Evolutionary conservation across 2,888 invertebrate genomes (phyloP).

Genomic region (Leptinotarsa tumamoca): DNA sequence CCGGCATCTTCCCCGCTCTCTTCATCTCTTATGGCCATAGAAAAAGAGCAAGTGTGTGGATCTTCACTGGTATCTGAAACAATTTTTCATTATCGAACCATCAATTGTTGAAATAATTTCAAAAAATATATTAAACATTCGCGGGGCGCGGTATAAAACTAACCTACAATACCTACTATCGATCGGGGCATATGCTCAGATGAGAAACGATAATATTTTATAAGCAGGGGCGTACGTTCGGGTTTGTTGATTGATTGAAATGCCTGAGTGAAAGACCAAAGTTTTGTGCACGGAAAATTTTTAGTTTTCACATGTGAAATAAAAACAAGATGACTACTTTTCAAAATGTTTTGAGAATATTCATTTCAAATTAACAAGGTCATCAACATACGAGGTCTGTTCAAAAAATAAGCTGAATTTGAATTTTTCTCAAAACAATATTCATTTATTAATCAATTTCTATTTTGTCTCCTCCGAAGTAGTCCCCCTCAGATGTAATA

Average conservation of each 20-base stretch:
- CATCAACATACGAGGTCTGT: too few relatives aligned
- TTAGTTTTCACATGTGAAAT: too few relatives aligned
- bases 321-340: too few relatives aligned
- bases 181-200: not conserved
- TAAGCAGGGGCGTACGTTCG: not conserved
- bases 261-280: not conserved
- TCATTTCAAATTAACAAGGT: too few relatives aligned
- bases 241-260: not conserved
- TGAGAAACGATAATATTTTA: not conserved
- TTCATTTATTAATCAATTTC: too few relatives aligned
- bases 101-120: not conserved
- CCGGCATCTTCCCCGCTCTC: slow-evolving; percentile 3
- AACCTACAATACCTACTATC: not conserved
- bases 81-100: not conserved
- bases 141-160: not conserved
- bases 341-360: too few relatives aligned
- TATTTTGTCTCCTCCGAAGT: too few relatives aligned
- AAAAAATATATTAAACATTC: not conserved
- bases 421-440: too few relatives aligned
- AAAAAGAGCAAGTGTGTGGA: not conserved
- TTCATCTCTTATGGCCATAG: not conserved
- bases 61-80: slow-evolving; percentile 3
- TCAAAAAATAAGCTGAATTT: too few relatives aligned
- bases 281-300: too few relatives aligned
- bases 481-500: too few relatives aligned